A percentile compares a stretch with the other conserved stretches of the same genome.
phyloP scores from a whole-genome alignment of 1,140 invertebrate species.

The Brachionus angularis region DNA sequence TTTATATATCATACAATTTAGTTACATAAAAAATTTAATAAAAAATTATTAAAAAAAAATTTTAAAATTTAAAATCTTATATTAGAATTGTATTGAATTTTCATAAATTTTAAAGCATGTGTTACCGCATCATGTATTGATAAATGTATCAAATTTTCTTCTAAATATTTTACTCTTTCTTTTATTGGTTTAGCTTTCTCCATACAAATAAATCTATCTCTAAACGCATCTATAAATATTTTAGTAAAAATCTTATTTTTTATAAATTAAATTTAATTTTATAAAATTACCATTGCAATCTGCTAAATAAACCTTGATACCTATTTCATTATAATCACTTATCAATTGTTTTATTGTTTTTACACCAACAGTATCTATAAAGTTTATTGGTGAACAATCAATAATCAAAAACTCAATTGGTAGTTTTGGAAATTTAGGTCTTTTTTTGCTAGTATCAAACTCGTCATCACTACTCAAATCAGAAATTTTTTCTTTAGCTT shows the following conservation, averaged over 20 bases:
- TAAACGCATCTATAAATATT: neutral
- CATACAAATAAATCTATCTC: conserved; percentile 23
- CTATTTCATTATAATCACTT: conserved; percentile 16
- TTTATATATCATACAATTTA: too few species aligned
- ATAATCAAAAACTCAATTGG: conserved; percentile 19
- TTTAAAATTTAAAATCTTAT: too few species aligned
- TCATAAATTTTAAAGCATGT: conserved; percentile 1
- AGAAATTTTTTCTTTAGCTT: too few species aligned
- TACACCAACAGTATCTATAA: conserved; percentile 39
- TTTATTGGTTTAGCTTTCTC: neutral
- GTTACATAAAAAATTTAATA: too few species aligned
- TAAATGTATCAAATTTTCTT: neutral
- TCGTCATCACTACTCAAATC: neutral
- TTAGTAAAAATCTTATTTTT: neutral
- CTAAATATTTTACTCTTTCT: neutral
- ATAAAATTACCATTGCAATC: conserved; percentile 19
- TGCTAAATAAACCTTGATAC: neutral
- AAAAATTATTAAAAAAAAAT: too few species aligned
- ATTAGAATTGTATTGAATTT: neutral
- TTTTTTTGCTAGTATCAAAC: neutral
- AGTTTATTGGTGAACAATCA: conserved; percentile 16
- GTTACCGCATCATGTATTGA: conserved; percentile 25
- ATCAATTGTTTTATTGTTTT: conserved; percentile 25
- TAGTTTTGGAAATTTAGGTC: neutral
- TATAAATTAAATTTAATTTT: neutral